Evolutionary conservation across 2,113 vertebrate species (phyloP).

Genomic region (Piliocolobus tephrosceles): DNA sequence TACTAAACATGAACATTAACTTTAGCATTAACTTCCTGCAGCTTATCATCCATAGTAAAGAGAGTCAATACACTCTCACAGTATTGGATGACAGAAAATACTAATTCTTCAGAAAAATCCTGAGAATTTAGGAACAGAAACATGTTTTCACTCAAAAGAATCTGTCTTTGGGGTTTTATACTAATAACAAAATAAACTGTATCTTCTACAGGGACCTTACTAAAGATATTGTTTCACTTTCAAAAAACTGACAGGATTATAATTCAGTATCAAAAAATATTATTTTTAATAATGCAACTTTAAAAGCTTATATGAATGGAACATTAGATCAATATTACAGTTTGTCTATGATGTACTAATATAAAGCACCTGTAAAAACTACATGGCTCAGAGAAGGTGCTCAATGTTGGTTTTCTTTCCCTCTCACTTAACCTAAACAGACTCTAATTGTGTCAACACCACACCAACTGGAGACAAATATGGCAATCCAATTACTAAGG

Average conservation of each 20-base stretch:
- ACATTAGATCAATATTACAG: neutral
- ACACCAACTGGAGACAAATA: neutral
- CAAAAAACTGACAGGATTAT: neutral
- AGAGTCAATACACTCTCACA: neutral
- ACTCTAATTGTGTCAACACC: neutral
- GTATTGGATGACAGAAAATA: neutral
- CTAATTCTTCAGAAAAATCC: neutral
- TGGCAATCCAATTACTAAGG: neutral
- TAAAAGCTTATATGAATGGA: neutral
- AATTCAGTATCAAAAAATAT: neutral
- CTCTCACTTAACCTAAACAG: neutral
- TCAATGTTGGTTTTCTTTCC: neutral
- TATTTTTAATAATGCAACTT: neutral
- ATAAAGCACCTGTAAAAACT: neutral
- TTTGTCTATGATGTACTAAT: neutral
- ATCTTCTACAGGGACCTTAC: neutral
- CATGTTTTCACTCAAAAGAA: neutral
- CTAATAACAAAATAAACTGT: neutral
- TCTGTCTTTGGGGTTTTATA: neutral
- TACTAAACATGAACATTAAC: neutral
- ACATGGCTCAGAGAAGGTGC: neutral
- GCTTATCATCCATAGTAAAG: neutral
- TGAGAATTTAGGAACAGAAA: conserved; percentile 19
- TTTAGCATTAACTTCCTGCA: neutral
- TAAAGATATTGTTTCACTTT: neutral